Conservation (phyloP, 2,113 vertebrate species). For the Pachyramphus minor region DNA sequence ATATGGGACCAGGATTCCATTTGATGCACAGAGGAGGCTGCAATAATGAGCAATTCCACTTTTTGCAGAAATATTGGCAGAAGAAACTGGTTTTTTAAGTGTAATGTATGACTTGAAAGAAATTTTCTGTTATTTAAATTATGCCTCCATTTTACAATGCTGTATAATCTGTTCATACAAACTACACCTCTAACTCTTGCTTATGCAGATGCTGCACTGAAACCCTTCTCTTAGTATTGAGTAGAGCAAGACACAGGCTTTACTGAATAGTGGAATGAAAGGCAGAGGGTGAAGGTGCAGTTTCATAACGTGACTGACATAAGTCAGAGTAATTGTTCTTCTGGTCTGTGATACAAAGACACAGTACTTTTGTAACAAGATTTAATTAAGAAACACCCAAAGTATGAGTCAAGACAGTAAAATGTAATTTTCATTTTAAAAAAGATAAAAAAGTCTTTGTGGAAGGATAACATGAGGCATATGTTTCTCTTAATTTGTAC, state of each 20-base stretch:
- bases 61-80: constrained; percentile 20
- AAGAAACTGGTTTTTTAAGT: background rate
- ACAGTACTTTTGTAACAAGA: background rate
- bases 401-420: background rate
- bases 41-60: constrained; percentile 9
- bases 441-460: background rate
- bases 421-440: background rate
- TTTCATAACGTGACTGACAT: background rate
- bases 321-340: background rate
- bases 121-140: constrained; percentile 43
- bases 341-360: background rate
- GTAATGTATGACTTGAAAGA: constrained; percentile 12
- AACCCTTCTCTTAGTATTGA: background rate
- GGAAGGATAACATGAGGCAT: background rate
- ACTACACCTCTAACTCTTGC: background rate
- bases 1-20: background rate
- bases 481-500: background rate
- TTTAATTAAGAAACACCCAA: background rate
- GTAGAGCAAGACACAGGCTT: background rate
- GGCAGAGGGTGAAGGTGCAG: background rate
- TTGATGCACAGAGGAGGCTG: background rate
- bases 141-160: constrained; percentile 6
- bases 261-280: background rate
- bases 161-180: constrained; percentile 36
- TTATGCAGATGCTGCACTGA: constrained; percentile 28